Conservation (phyloP, 2,888 invertebrate species). For the Tolmerus cingulatus region DNA sequence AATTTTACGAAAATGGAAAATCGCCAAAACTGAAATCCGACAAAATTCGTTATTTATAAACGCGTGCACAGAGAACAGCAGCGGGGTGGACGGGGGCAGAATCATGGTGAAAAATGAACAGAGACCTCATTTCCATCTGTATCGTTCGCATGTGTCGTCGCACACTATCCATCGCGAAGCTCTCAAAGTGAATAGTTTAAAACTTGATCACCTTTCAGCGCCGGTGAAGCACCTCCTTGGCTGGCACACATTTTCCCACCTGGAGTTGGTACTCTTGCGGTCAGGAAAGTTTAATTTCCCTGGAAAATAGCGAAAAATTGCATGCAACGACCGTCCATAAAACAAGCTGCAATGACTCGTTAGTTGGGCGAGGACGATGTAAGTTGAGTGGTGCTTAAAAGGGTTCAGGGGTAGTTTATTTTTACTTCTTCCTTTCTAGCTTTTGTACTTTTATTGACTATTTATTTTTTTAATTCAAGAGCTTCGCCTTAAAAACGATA, state of each 20-base stretch:
- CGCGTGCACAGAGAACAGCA: not conserved
- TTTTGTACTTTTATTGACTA: not conserved
- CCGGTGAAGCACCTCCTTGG: not conserved
- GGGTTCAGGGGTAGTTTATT: not conserved
- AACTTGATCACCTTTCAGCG: not conserved
- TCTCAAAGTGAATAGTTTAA: not conserved
- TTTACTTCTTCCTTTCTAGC: not conserved
- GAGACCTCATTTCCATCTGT: not conserved
- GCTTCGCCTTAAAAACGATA: not conserved
- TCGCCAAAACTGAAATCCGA: not conserved
- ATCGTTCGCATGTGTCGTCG: not conserved
- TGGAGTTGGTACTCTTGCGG: not conserved
- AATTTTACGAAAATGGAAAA: not conserved
- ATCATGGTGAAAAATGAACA: not conserved
- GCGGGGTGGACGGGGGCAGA: not conserved
- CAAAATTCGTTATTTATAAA: not conserved
- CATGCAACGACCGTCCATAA: not conserved
- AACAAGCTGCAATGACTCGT: not conserved
- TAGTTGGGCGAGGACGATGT: not conserved
- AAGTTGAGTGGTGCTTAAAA: not conserved
- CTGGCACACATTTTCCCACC: not conserved
- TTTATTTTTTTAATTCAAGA: not conserved
- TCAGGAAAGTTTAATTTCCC: not conserved
- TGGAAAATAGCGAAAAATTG: not conserved
- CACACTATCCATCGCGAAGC: not conserved